phyloP scores from a whole-genome alignment of 2,888 invertebrate species.

The Metallyticus violacea region DNA sequence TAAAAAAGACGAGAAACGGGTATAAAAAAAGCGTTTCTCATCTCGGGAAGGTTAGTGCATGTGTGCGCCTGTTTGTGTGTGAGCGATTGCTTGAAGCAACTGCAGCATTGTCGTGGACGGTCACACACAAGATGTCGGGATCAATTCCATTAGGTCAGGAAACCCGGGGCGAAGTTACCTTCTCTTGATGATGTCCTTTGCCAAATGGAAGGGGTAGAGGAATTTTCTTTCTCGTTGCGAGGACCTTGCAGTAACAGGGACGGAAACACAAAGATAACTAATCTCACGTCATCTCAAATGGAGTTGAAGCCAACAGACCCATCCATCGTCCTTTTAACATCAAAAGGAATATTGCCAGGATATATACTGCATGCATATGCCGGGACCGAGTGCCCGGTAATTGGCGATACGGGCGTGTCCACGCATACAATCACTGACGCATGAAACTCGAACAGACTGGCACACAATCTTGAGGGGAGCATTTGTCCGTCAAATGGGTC shows the following conservation, averaged over 20 bases:
- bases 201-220: no score
- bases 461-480: no score
- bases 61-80: no score
- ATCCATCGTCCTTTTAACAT: slow-evolving; percentile 19
- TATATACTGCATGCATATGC: no score
- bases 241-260: no score
- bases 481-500: no score
- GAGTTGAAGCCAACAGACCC: neutral
- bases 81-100: slow-evolving; percentile 13
- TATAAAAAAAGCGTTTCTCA: slow-evolving; percentile 12
- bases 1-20: neutral
- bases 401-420: no score
- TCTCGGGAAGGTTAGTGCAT: no score
- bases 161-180: slow-evolving; percentile 17
- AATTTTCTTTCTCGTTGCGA: neutral
- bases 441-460: no score
- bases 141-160: slow-evolving; percentile 18
- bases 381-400: no score
- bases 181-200: neutral
- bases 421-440: no score
- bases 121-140: slow-evolving; percentile 18
- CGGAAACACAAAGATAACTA: slow-evolving; percentile 13
- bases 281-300: slow-evolving; percentile 23
- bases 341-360: slow-evolving; percentile 21
- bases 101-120: neutral